Conservation (phyloP, 1,140 invertebrate genomes). For the Lysiphlebus fabarum region DNA sequence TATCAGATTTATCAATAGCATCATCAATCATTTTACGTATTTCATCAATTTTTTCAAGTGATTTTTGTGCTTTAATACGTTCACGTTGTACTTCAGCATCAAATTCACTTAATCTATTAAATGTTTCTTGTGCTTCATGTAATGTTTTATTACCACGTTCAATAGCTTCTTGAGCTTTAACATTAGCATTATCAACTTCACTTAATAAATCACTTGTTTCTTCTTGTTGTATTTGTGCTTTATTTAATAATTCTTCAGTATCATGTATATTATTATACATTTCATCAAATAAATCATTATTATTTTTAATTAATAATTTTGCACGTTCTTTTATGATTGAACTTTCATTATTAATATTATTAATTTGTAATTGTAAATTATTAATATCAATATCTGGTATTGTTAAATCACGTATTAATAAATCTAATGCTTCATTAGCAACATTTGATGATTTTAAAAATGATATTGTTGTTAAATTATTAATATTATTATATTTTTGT, state of each 20-base stretch:
- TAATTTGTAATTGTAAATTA: conserved; percentile 65
- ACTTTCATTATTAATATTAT: conserved; percentile 61
- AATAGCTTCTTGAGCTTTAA: conserved; percentile 76
- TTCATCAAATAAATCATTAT: conserved; percentile 59
- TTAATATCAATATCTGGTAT: conserved; percentile 73
- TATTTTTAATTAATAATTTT: conserved; percentile 61
- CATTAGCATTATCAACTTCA: conserved; percentile 69
- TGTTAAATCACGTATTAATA: conserved; percentile 71
- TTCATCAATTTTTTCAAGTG: conserved; percentile 59
- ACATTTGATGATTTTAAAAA: conserved; percentile 69
- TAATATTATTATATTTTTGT: conserved; percentile 56
- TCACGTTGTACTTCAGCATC: conserved; percentile 83
- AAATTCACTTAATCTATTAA: conserved; percentile 81
- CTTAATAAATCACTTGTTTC: conserved; percentile 64
- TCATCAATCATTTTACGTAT: conserved; percentile 59
- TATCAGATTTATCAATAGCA: conserved; percentile 61
- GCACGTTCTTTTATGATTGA: conserved; percentile 66
- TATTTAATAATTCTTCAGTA: conserved; percentile 56
- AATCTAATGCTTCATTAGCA: conserved; percentile 74
- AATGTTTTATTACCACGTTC: conserved; percentile 79
- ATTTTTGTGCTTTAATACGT: conserved; percentile 64
- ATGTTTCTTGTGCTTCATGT: conserved; percentile 81
- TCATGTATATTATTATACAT: conserved; percentile 59
- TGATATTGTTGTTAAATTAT: conserved; percentile 68
- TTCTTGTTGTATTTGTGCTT: conserved; percentile 60